Conservation (phyloP, 2,797 vertebrate species). For the Semaprochilodus insignis region DNA sequence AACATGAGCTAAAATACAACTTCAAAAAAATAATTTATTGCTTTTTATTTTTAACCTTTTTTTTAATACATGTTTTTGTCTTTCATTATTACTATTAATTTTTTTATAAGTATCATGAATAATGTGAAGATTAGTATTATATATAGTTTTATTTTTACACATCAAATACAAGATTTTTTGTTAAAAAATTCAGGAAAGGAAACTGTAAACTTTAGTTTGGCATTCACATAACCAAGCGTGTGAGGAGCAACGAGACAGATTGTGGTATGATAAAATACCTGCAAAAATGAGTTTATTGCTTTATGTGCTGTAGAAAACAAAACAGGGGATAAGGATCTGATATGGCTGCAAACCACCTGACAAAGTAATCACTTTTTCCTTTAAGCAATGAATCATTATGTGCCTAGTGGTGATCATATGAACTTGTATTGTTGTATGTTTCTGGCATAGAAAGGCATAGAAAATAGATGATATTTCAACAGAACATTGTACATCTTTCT, state of each 20-base stretch:
- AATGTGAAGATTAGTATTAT: conserved; percentile 76
- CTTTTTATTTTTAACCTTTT: conserved; percentile 82
- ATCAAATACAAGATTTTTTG: conserved; percentile 92
- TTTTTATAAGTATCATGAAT: conserved; percentile 77
- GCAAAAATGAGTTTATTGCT: conserved; percentile 95
- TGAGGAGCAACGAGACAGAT: conserved; percentile 88
- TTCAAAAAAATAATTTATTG: conserved; percentile 99
- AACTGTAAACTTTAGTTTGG: conserved; percentile 99
- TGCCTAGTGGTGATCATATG: conserved; percentile 65
- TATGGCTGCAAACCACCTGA: conserved; percentile 52
- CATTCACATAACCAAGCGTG: conserved; percentile 93
- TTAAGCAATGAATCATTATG: conserved; percentile 58
- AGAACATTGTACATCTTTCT: conserved; percentile 74
- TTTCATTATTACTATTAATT: conserved; percentile 75
- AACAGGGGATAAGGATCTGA: conserved; percentile 60
- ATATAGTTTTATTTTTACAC: conserved; percentile 81
- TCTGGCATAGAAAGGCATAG: conserved; percentile 74
- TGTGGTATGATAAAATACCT: conserved; percentile 87
- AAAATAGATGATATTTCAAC: conserved; percentile 70
- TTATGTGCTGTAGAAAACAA: conserved; percentile 86
- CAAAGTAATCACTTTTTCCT: conserved; percentile 58
- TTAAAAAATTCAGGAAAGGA: conserved; percentile 94
- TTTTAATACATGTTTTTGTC: conserved; percentile 76
- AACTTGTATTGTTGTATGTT: conserved; percentile 77
- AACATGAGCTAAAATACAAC: conserved; percentile 97